phyloP scores from a whole-genome alignment of 2,113 vertebrate species.

The Hemiprocne comata region DNA sequence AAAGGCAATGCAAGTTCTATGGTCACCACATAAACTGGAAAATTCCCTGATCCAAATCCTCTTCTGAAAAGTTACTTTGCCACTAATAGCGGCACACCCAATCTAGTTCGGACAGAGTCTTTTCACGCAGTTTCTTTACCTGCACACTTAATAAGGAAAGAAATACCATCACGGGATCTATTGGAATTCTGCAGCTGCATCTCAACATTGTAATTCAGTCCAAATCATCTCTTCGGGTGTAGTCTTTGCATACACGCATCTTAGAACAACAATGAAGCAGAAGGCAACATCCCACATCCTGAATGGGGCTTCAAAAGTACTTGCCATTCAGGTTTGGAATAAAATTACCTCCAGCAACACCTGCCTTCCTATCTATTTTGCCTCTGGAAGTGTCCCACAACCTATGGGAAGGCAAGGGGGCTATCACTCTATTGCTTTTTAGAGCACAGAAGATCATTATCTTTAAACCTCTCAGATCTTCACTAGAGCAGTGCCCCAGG shows the following conservation, averaged over 20 bases:
- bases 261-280: background rate
- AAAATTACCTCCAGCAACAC: background rate
- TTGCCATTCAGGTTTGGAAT: background rate
- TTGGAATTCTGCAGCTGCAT: background rate
- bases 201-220: background rate
- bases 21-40: background rate
- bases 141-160: background rate
- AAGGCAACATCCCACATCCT: background rate
- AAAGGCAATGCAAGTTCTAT: background rate
- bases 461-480: background rate
- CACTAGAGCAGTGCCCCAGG: background rate
- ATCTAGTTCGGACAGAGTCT: background rate
- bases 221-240: background rate
- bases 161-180: background rate
- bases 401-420: background rate
- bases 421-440: background rate
- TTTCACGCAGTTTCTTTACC: background rate
- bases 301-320: background rate
- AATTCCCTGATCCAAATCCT: background rate
- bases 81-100: background rate
- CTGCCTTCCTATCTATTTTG: background rate
- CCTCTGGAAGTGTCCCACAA: background rate
- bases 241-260: background rate
- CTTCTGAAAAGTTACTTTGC: background rate
- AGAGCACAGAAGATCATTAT: background rate